Evolutionary conservation across 2,888 invertebrate genomes (phyloP), one percentile per base, ranked within the genome.

Genomic region (Lepidocyrtoides sp.): DNA sequence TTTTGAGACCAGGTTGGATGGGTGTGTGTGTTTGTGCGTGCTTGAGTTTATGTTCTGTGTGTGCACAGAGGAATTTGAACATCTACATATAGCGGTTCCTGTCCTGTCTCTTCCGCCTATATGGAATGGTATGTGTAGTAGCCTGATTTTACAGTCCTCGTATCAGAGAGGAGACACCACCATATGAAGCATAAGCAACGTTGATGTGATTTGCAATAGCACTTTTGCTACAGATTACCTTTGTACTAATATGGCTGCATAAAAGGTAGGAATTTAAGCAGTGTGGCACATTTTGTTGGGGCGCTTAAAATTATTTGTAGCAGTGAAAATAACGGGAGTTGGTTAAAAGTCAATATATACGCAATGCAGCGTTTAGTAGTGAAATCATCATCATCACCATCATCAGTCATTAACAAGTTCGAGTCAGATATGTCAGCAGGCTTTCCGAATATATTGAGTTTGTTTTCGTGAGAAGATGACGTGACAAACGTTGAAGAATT

Each of bases 261-360:
- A 17, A 36, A 4, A 4, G 3, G 7, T 36, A 36, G 36, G 36
- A 36, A 36, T 36, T 48, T 48, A 14, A 48, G 14, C 2, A 10
- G 48, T 14, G 48, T 66, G 14, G 54, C 32, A 8, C 32, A n/a
- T 29, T n/a, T 72, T 5, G 44, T 36, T 72, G 36, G 20, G 41
- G 41, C 20, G 20, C 32, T 72, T 72, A 3, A 72, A 72, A 41
- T 41, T 69, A 69, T 69, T 69, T 69, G 36, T 69, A 69, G 69
- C 32, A 69, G 69, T 69, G 69, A 69, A 69, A 69, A 69, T 69
- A 69, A 69, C 69, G 63, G 48, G 48, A 48, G n/a, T 77, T 20
- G 17, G 7, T 77, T 8, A 77, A 77, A 48, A 7, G 14, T 26
- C 23, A 48, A 29, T 29, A 32, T 57, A 54, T 23, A 60, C 57